phyloP scores from a whole-genome alignment of 1,140 invertebrate genomes.

The Bombus sibiricus region DNA sequence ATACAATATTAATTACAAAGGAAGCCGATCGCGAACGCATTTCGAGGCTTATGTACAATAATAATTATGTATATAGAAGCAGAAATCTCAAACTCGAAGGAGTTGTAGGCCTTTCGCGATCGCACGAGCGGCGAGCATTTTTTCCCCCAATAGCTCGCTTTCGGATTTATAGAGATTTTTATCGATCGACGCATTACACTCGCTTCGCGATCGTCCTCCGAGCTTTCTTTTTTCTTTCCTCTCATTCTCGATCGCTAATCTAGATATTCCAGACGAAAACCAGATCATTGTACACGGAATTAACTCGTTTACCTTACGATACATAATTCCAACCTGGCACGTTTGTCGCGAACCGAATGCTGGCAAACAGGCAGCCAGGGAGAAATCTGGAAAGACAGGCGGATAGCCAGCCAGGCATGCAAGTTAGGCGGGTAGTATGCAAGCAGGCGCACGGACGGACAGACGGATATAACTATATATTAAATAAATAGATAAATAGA shows the following conservation, averaged over 20 bases:
- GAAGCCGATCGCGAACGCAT: slow-evolving; percentile 46
- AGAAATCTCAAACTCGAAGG: neutral
- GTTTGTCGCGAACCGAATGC: neutral
- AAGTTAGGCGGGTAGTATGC: neutral
- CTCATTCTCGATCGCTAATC: slow-evolving; percentile 3
- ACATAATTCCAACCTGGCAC: neutral
- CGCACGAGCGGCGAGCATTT: neutral
- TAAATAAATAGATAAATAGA: neutral
- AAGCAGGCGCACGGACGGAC: neutral
- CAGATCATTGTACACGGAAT: slow-evolving; percentile 3
- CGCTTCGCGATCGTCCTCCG: slow-evolving; percentile 8
- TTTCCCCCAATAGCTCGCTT: neutral
- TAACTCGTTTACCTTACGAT: neutral
- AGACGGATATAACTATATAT: neutral
- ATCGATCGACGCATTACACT: neutral
- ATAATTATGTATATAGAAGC: slow-evolving; percentile 15
- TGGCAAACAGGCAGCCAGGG: neutral
- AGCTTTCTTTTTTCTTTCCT: neutral
- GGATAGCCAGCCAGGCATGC: neutral
- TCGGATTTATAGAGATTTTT: neutral
- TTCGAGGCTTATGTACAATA: slow-evolving; percentile 33
- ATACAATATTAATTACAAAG: slow-evolving; percentile 48
- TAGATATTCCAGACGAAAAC: neutral
- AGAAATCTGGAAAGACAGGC: neutral
- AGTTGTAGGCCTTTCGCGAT: slow-evolving; percentile 15